phyloP scores from a whole-genome alignment of 2,888 invertebrate species.

The Callimorpha dominula region DNA sequence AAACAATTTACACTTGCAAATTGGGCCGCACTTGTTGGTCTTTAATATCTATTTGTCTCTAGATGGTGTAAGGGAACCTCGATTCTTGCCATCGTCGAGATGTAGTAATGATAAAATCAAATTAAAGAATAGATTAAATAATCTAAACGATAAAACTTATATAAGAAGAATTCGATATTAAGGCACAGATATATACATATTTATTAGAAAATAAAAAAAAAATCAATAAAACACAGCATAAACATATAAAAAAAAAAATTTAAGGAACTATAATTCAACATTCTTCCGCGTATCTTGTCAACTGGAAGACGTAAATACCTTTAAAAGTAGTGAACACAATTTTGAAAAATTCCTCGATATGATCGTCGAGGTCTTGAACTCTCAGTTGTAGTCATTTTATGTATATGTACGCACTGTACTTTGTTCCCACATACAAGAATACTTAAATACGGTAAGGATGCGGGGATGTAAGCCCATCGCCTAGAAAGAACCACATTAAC shows the following conservation, averaged over 20 bases:
- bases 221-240: too few species aligned
- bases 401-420: background rate
- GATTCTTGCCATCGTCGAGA: too few species aligned
- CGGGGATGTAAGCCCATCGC: conserved; percentile 10
- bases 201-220: too few species aligned
- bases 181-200: too few species aligned
- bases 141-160: too few species aligned
- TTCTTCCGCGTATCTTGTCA: too few species aligned
- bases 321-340: background rate
- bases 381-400: background rate
- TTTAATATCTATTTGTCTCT: background rate
- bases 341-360: background rate
- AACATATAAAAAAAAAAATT: too few species aligned
- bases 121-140: too few species aligned
- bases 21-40: background rate
- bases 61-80: too few species aligned
- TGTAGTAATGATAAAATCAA: too few species aligned
- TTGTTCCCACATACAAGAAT: conserved; percentile 12
- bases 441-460: conserved; percentile 13
- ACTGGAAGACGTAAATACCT: background rate
- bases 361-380: background rate
- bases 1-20: background rate
- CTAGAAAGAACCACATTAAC: conserved; percentile 38
- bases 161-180: too few species aligned
- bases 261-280: too few species aligned